Evolutionary conservation across 1,140 invertebrate genomes (phyloP).

Genomic region (Stegodyphus mimosarum): DNA sequence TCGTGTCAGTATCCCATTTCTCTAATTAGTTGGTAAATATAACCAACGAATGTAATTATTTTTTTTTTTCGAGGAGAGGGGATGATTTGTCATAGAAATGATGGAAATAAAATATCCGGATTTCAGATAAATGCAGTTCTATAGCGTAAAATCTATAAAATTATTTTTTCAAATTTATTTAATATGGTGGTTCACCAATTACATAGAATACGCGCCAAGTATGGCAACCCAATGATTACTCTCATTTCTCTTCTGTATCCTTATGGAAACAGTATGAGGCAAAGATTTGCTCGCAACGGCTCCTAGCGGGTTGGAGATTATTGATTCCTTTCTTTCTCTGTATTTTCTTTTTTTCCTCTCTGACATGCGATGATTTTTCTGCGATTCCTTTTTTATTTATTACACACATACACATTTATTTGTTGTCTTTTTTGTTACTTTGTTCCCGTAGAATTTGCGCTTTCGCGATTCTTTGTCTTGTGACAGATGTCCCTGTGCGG

Average conservation of each 20-base stretch:
- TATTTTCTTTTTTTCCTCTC: conserved; percentile 26
- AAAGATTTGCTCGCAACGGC: conserved; percentile 25
- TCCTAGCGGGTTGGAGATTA: conserved; percentile 2
- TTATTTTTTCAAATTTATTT: no score
- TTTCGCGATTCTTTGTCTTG: conserved; percentile 14
- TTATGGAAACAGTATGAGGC: conserved; percentile 22
- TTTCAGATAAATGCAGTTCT: no score
- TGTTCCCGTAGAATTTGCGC: conserved; percentile 8
- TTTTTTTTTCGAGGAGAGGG: no score
- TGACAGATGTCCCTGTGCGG: conserved; percentile 43
- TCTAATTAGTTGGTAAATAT: no score
- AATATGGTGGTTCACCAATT: no score
- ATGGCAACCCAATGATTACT: conserved; percentile 19
- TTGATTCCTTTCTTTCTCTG: conserved; percentile 24
- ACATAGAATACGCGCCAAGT: conserved; percentile 12
- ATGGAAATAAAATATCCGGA: no score
- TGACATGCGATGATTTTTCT: conserved; percentile 40
- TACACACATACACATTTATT: conserved; percentile 1
- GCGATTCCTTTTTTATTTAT: conserved; percentile 31
- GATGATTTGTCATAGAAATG: no score
- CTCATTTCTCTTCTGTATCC: conserved; percentile 11
- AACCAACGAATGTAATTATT: no score
- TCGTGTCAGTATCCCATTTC: no score
- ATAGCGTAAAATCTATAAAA: no score
- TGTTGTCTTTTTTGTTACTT: neutral